These are phyloP conservation scores for Coleophora deauratella DNA, from an alignment of 2,888 invertebrate species.

Conservation along the genomic window DNA sequence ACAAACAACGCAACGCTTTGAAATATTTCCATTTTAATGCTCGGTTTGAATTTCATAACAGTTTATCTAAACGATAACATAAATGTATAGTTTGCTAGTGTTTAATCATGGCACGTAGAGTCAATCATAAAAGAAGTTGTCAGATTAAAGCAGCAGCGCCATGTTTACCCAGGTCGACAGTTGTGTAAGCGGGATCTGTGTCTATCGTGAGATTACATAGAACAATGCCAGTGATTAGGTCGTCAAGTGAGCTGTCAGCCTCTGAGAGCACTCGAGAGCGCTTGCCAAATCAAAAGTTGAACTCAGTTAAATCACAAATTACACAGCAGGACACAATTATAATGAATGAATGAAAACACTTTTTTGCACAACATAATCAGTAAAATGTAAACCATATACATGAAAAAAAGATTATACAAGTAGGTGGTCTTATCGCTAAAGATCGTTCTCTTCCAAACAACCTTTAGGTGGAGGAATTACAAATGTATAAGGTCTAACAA, in stretches of 20 bases:
- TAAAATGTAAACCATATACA: too few relatives aligned
- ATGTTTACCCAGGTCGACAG: constrained; percentile 59
- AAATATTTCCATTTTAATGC: constrained; percentile 36
- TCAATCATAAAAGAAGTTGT: constrained; percentile 58
- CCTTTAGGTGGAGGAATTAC: too few relatives aligned
- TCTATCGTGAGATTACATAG: constrained; percentile 64
- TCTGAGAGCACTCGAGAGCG: constrained; percentile 28
- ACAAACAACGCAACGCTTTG: constrained; percentile 30
- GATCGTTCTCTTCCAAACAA: too few relatives aligned
- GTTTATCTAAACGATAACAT: constrained; percentile 45
- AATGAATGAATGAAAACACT: too few relatives aligned
- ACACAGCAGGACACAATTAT: too few relatives aligned
- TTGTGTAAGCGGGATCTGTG: constrained; percentile 67
- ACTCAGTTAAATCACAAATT: constrained; percentile 38
- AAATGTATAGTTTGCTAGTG: constrained; percentile 46
- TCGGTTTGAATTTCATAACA: constrained; percentile 47
- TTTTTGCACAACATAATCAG: too few relatives aligned
- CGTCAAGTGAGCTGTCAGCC: constrained; percentile 61
- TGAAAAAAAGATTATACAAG: too few relatives aligned
- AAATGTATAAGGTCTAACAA: too few relatives aligned
- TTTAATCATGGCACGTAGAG: constrained; percentile 47
- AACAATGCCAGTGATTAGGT: constrained; percentile 67
- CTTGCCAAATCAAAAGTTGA: constrained; percentile 69
- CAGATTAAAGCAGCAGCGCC: constrained; percentile 54
- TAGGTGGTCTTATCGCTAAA: too few relatives aligned